phyloP scores from a whole-genome alignment of 35 echinoderm and acorn worm genomes.

The Anneissia japonica region DNA sequence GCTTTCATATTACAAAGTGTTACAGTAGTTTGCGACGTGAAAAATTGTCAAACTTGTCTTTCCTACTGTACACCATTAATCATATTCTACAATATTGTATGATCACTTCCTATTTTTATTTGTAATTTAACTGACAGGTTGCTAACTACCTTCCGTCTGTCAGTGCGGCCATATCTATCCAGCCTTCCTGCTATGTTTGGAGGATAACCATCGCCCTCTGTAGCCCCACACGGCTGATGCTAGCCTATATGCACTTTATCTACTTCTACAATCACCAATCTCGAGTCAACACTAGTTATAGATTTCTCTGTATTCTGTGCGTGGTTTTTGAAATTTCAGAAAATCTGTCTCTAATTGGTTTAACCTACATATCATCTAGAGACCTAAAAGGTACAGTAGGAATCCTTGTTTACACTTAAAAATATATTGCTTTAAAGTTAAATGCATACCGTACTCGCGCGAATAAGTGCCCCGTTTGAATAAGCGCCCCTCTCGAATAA shows the following conservation, averaged over 20 bases:
- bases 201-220: constrained; percentile 26
- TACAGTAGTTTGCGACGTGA: no score
- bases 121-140: constrained; percentile 20
- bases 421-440: no score
- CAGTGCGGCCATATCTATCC: constrained; percentile 65
- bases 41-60: no score
- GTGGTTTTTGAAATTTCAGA: not conserved
- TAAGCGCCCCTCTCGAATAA: no score
- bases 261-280: not conserved
- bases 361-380: not conserved
- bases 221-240: not conserved
- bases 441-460: no score
- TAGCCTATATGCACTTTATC: not conserved
- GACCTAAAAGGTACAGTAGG: not conserved
- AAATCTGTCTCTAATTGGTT: not conserved
- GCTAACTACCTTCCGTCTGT: constrained; percentile 62
- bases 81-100: no score
- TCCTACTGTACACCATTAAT: no score
- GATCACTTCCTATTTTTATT: no score
- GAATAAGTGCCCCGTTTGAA: no score
- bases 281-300: not conserved
- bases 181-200: constrained; percentile 62
- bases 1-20: no score
- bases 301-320: not conserved
- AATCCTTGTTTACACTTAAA: no score